Evolutionary conservation across 1,140 invertebrate genomes (phyloP), one percentile per base, ranked within the genome.

Genomic region (Cydia fagiglandana): DNA sequence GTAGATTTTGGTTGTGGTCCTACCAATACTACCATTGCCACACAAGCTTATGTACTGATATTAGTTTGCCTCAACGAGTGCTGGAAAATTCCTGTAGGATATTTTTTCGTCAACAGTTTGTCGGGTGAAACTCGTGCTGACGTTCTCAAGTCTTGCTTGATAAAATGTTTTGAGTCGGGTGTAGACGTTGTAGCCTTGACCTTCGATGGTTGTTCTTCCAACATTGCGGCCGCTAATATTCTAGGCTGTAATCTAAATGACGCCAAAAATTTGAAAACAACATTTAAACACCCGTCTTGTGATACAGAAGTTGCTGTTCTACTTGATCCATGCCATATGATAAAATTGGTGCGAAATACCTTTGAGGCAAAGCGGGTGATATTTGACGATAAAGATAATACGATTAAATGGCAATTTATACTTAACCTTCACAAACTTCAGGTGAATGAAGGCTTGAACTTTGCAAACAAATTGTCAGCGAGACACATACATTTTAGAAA

Each of bases 1-100:
- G 80, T 86, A 15, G 84, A 90, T 77, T 76, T 84, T 41, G 86
- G 88, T 10, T 77, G 28, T 56, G 77, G 78, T 17, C n/a, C 80
- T 66, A 68, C 75, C 0, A 56, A 68, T 73, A 64, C 7, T n/a
- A 50, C 41, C 10, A 45, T 74, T 73, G 79, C 79, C 17, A 76
- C 77, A 15, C 17, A 83, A 74, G 74, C 77, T 17, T 80, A 45
- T 41, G 77, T 78, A 9, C 78, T 80, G 76, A 64, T 83, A 47
- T 47, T 81, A 34, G 75, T 78, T 0, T 75, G 64, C n/a, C 15
- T 83, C 28, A 80, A 79, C 53, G 73, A 84, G 34, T 38, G 50
- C 15, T 84, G 73, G 64, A 84, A 84, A 73, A 66, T 84, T n/a
- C 83, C 81, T 3, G 38, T 81, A 5, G 83, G 75, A 64, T 84